Percentiles rank a stretch among this genome's conserved stretches.
Evolutionary conservation across 1,140 invertebrate species (phyloP).

Genomic region (Meloidogyne hapla): DNA sequence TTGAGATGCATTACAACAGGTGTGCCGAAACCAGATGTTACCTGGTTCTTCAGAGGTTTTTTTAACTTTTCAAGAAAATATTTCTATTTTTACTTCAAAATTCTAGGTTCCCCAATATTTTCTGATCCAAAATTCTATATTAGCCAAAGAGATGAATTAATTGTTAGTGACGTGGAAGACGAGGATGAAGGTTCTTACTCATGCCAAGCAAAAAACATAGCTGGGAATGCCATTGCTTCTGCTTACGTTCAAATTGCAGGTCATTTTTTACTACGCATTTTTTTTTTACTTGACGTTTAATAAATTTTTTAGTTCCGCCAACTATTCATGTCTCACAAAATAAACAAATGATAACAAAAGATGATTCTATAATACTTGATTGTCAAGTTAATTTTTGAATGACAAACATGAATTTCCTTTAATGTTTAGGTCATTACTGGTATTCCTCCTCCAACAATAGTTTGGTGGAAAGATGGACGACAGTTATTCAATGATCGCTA

Average conservation of each 20-base stretch:
- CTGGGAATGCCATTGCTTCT: slow-evolving; percentile 64
- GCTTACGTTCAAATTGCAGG: slow-evolving; percentile 49
- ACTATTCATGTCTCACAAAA: slow-evolving; percentile 62
- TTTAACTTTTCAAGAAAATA: not conserved
- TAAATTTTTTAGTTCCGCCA: slow-evolving; percentile 63
- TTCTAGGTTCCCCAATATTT: slow-evolving; percentile 31
- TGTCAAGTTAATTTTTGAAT: slow-evolving; percentile 47
- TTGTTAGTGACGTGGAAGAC: slow-evolving; percentile 54
- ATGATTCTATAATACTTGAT: slow-evolving; percentile 52
- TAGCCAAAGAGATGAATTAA: slow-evolving; percentile 57
- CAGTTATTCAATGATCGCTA: slow-evolving; percentile 34
- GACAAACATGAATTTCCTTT: not conserved
- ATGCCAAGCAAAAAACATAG: slow-evolving; percentile 67
- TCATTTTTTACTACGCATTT: not conserved
- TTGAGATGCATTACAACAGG: slow-evolving; percentile 48
- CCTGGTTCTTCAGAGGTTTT: slow-evolving; percentile 55
- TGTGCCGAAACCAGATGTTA: slow-evolving; percentile 47
- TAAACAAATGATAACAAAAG: slow-evolving; percentile 62
- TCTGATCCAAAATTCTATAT: slow-evolving; percentile 51
- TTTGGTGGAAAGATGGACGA: slow-evolving; percentile 66
- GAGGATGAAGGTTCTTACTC: slow-evolving; percentile 67
- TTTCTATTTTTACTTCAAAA: not conserved
- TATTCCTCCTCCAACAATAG: slow-evolving; percentile 65
- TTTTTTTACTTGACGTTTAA: slow-evolving; percentile 16
- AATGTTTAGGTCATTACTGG: slow-evolving; percentile 47